These are phyloP conservation scores for Oscheius sp. DNA, from an alignment of 2,888 invertebrate species.

Conservation along the genomic window DNA sequence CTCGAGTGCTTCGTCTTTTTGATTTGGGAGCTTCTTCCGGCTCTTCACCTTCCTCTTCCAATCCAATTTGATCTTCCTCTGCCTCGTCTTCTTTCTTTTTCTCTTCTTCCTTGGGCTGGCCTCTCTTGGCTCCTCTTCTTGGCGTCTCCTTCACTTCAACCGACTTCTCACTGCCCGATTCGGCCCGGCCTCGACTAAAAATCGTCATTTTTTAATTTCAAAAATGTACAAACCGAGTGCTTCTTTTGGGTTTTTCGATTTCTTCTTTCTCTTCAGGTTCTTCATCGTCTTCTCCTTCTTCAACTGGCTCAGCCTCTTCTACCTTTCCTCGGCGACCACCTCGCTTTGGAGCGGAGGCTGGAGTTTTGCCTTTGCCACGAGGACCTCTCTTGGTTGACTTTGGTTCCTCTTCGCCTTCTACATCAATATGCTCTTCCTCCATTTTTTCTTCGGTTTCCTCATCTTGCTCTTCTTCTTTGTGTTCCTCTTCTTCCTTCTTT, in stretches of 20 bases:
- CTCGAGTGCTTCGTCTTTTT: not conserved
- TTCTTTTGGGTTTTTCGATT: not conserved
- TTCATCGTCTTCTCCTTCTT: not conserved
- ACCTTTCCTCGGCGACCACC: conserved; percentile 1
- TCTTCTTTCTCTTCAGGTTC: not conserved
- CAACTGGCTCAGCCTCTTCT: not conserved
- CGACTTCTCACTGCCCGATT: not conserved
- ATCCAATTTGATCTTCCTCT: conserved; percentile 5
- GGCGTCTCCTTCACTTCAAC: conserved; percentile 1
- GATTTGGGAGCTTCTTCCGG: not conserved
- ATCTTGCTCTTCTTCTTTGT: conserved; percentile 24
- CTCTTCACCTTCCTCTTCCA: conserved; percentile 17
- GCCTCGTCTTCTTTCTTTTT: conserved; percentile 17
- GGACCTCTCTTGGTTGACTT: conserved; percentile 24
- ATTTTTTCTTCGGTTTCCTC: not conserved
- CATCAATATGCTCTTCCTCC: conserved; percentile 15
- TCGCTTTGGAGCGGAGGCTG: too few species aligned
- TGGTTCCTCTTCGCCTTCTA: conserved; percentile 16
- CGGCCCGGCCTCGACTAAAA: not conserved
- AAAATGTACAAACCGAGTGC: not conserved
- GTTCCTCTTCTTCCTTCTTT: conserved; percentile 3
- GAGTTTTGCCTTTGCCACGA: too few species aligned
- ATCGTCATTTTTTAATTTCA: not conserved
- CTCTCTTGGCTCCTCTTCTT: not conserved
- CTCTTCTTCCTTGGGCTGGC: not conserved